Conservation (phyloP, 2,797 vertebrate genomes). For the Periparus ater region DNA sequence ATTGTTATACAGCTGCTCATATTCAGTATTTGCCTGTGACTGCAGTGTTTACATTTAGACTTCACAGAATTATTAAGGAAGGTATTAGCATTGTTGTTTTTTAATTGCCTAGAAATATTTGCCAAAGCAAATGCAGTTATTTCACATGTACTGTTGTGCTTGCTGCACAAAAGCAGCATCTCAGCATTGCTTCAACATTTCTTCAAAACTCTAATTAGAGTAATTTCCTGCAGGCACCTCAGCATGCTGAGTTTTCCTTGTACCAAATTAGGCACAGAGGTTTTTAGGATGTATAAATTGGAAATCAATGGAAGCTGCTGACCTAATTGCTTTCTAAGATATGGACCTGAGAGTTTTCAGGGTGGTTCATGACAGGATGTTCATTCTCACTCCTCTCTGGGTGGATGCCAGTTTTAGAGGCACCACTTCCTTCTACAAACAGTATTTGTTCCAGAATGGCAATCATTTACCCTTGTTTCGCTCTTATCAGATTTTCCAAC, state of each 20-base stretch:
- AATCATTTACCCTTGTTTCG: background rate
- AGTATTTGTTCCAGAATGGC: background rate
- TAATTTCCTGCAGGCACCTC: background rate
- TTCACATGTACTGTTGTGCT: background rate
- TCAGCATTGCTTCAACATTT: background rate
- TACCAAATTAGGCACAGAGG: background rate
- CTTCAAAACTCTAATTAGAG: constrained; percentile 16
- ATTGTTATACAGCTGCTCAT: background rate
- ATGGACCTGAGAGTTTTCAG: background rate
- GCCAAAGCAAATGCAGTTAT: background rate
- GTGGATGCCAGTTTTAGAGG: background rate
- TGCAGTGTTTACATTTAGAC: background rate
- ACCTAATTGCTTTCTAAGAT: background rate
- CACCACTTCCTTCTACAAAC: background rate
- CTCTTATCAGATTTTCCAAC: background rate
- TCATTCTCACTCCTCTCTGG: background rate
- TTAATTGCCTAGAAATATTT: background rate
- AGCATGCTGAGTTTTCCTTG: background rate
- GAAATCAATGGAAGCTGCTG: constrained; percentile 39
- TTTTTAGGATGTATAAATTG: background rate
- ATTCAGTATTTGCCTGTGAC: background rate
- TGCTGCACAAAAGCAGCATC: background rate
- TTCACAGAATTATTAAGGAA: background rate
- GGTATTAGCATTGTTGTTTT: background rate
- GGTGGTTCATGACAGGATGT: background rate